Evolutionary conservation across 1,140 invertebrate genomes (phyloP).

Genomic region (Propsilocerus akamusi): DNA sequence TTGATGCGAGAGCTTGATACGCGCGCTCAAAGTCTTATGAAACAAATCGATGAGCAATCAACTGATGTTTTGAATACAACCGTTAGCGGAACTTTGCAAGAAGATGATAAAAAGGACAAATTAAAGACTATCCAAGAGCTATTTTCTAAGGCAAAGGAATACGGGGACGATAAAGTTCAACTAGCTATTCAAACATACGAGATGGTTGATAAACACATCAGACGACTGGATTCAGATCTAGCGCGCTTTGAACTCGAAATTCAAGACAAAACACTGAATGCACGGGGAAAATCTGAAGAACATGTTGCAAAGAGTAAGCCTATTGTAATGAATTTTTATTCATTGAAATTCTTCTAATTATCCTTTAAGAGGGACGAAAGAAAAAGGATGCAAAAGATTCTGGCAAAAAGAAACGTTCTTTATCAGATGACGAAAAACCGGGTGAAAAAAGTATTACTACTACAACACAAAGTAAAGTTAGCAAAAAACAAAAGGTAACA

Average conservation of each 20-base stretch:
- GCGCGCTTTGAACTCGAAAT: constrained; percentile 92
- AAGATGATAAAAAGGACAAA: constrained; percentile 67
- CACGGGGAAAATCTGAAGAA: constrained; percentile 38
- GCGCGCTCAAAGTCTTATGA: constrained; percentile 72
- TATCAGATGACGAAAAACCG: constrained; percentile 18
- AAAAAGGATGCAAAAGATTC: constrained; percentile 28
- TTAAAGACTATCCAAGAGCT: constrained; percentile 67
- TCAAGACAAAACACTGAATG: constrained; percentile 76
- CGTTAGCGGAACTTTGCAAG: constrained; percentile 29
- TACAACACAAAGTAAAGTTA: constrained; percentile 2
- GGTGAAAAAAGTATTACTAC: constrained; percentile 20
- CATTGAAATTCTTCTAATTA: background rate
- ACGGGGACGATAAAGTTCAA: constrained; percentile 93
- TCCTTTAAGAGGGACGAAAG: constrained; percentile 33
- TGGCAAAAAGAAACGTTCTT: constrained; percentile 20
- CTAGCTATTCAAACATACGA: constrained; percentile 96
- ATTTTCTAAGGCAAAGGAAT: constrained; percentile 83
- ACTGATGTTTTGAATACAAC: constrained; percentile 59
- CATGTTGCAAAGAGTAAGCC: constrained; percentile 28
- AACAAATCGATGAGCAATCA: constrained; percentile 73
- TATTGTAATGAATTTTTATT: background rate
- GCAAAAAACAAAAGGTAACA: constrained; percentile 16
- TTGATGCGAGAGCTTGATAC: constrained; percentile 89
- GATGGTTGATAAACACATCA: constrained; percentile 95
- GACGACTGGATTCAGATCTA: constrained; percentile 85